Conservation (phyloP, 1,140 invertebrate genomes). For the Zaprionus africanus region DNA sequence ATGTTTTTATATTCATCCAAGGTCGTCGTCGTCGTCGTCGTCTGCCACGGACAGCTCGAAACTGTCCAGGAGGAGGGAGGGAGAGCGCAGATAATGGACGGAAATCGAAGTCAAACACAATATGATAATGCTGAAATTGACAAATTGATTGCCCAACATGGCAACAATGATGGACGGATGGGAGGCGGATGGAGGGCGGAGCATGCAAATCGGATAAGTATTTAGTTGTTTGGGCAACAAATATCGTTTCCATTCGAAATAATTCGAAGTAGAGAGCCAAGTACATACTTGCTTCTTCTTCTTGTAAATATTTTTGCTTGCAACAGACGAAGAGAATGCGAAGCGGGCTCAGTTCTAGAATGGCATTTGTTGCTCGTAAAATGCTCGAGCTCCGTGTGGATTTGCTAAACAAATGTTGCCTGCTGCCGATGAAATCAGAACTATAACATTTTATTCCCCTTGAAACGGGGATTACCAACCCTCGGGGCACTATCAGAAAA, state of each 20-base stretch:
- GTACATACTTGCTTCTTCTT: no score
- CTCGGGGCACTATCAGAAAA: neutral
- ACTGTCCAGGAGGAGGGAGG: neutral
- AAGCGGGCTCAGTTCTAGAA: neutral
- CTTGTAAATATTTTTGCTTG: slow-evolving; percentile 37
- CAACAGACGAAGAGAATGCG: neutral
- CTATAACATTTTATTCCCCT: neutral
- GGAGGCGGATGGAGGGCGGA: neutral
- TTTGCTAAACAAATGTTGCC: neutral
- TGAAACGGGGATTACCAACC: neutral
- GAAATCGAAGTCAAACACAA: slow-evolving; percentile 12
- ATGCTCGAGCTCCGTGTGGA: neutral
- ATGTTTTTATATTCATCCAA: neutral
- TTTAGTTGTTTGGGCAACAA: slow-evolving; percentile 2
- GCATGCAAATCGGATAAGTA: neutral
- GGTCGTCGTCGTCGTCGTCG: neutral
- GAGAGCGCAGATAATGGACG: neutral
- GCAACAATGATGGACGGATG: neutral
- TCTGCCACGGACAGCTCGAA: neutral
- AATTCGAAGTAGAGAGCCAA: neutral
- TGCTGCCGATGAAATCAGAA: neutral
- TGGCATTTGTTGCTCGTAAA: neutral
- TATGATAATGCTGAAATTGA: slow-evolving; percentile 1
- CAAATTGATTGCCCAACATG: slow-evolving; percentile 9
- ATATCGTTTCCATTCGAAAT: slow-evolving; percentile 15